A percentile compares a stretch with the other conserved stretches of the same genome.
Conservation (phyloP, 1,140 invertebrate species). For the Agraylea sexmaculata region DNA sequence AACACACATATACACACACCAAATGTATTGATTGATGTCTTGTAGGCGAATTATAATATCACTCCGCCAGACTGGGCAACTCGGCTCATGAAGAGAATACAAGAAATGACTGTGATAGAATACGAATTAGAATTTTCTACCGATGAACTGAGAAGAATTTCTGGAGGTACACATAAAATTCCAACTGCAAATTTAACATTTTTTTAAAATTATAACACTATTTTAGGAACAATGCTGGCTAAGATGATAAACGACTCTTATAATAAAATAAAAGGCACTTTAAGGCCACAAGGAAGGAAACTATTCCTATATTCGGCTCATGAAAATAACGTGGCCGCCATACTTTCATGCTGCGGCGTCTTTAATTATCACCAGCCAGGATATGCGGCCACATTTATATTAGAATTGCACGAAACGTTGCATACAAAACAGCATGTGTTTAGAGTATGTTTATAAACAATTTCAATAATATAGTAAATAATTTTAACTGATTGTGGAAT, state of each 20-base stretch:
- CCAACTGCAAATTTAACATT: background rate
- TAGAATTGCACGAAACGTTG: slow-evolving; percentile 28
- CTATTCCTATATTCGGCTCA: slow-evolving; percentile 50
- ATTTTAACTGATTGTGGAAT: background rate
- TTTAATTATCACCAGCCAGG: slow-evolving; percentile 46
- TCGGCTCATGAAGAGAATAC: slow-evolving; percentile 35
- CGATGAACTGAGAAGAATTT: slow-evolving; percentile 30
- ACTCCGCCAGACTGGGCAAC: slow-evolving; percentile 35
- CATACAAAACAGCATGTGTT: slow-evolving; percentile 14
- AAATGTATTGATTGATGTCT: slow-evolving; percentile 9
- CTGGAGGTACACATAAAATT: slow-evolving; percentile 29
- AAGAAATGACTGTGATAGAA: slow-evolving; percentile 36
- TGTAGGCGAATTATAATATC: slow-evolving; percentile 34
- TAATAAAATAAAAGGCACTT: slow-evolving; percentile 26
- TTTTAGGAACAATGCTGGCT: slow-evolving; percentile 39
- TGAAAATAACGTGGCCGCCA: slow-evolving; percentile 54
- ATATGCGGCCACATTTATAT: slow-evolving; percentile 38
- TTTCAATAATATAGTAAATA: background rate
- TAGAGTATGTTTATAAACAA: slow-evolving; percentile 7
- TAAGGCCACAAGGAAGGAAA: slow-evolving; percentile 29
- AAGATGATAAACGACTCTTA: slow-evolving; percentile 40
- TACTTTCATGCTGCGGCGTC: slow-evolving; percentile 48
- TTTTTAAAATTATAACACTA: slow-evolving; percentile 1
- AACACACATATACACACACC: too few relatives aligned
- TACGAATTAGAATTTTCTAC: slow-evolving; percentile 34